These are phyloP conservation scores for Perithous albicinctus DNA, from an alignment of 2,888 invertebrate genomes.

Conservation along the genomic window DNA sequence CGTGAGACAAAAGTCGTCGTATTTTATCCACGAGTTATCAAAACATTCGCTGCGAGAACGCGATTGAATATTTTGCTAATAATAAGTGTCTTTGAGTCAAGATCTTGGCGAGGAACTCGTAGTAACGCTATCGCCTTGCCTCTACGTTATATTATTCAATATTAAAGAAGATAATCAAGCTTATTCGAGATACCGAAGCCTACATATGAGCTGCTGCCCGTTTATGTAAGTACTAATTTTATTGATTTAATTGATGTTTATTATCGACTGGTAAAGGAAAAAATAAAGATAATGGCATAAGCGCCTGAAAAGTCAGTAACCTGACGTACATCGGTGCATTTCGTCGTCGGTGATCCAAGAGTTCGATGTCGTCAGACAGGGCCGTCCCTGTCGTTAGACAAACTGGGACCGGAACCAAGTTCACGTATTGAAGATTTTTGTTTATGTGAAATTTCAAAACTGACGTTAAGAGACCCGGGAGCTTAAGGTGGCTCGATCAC, in stretches of 20 bases:
- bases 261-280: neutral
- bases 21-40: neutral
- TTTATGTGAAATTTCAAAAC: too few relatives aligned
- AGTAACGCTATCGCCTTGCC: conserved; percentile 27
- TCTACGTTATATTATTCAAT: conserved; percentile 45
- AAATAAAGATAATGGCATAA: neutral
- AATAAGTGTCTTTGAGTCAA: neutral
- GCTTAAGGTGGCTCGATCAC: too few relatives aligned
- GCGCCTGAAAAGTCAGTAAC: conserved; percentile 46
- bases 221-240: conserved; percentile 79
- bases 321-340: conserved; percentile 13
- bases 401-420: too few relatives aligned
- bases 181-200: conserved; percentile 69
- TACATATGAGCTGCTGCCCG: conserved; percentile 82
- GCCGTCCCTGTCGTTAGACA: too few relatives aligned
- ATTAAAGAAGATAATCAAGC: conserved; percentile 59
- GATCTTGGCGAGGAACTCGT: conserved; percentile 22
- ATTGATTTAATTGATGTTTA: conserved; percentile 53
- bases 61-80: conserved; percentile 28
- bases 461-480: too few relatives aligned
- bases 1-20: neutral
- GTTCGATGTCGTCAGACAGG: conserved; percentile 36
- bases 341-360: conserved; percentile 13
- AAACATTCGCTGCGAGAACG: neutral
- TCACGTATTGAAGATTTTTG: too few relatives aligned